Evolutionary conservation across 1,140 invertebrate species (phyloP).

Genomic region (Telenomus remus): DNA sequence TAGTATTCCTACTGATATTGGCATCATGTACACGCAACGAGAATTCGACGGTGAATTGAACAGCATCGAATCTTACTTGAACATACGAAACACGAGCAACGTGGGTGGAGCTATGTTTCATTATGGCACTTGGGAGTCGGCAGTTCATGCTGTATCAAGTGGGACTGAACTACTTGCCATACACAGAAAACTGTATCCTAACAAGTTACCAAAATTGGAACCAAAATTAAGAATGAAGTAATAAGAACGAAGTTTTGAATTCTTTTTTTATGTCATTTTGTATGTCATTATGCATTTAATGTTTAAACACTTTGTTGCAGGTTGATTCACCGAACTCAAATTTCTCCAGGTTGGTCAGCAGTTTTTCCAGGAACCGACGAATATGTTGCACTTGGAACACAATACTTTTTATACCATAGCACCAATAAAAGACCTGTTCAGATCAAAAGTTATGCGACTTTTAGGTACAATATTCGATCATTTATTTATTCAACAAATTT

Average conservation of each 20-base stretch:
- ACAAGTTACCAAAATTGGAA: conserved; percentile 78
- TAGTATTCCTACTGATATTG: conserved; percentile 90
- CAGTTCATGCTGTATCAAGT: conserved; percentile 83
- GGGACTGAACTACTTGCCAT: conserved; percentile 78
- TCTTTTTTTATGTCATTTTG: too few relatives aligned
- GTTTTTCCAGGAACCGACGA: conserved; percentile 88
- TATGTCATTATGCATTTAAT: too few relatives aligned
- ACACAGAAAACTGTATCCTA: conserved; percentile 80
- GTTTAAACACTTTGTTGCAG: conserved; percentile 69
- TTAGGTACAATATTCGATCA: conserved; percentile 61
- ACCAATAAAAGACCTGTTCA: conserved; percentile 84
- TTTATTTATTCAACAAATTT: too few relatives aligned
- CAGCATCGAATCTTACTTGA: conserved; percentile 84
- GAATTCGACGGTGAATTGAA: conserved; percentile 84
- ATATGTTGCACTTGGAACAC: conserved; percentile 85
- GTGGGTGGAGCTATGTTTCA: conserved; percentile 76
- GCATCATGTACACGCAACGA: conserved; percentile 83
- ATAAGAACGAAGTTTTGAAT: too few relatives aligned
- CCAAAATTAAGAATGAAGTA: conserved; percentile 78
- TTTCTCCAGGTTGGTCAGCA: conserved; percentile 82
- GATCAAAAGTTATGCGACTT: conserved; percentile 79
- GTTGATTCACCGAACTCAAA: conserved; percentile 79
- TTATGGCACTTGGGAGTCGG: conserved; percentile 89
- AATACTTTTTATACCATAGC: conserved; percentile 82
- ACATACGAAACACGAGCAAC: conserved; percentile 63